Conservation (phyloP, 2,113 vertebrate genomes). For the Siniperca chuatsi region DNA sequence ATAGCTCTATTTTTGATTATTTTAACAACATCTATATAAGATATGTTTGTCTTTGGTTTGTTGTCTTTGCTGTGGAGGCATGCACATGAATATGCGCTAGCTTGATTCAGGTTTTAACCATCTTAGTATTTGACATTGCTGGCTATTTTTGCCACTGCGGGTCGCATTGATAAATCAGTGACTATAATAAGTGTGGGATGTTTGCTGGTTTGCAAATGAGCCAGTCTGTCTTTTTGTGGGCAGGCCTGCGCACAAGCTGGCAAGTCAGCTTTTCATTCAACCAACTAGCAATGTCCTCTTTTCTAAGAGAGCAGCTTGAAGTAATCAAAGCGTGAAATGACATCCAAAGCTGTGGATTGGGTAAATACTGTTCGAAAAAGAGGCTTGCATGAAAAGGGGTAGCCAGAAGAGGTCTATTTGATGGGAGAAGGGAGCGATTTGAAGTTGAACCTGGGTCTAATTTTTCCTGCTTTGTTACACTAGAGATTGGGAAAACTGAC, state of each 20-base stretch:
- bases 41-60: not conserved
- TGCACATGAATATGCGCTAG: not conserved
- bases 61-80: not conserved
- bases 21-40: not conserved
- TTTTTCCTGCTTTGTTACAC: conserved; percentile 5
- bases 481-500: conserved; percentile 14
- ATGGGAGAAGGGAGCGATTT: not conserved
- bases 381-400: conserved; percentile 2
- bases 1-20: not conserved
- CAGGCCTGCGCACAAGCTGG: not conserved
- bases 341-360: conserved; percentile 44
- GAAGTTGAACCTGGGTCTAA: conserved; percentile 6
- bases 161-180: conserved; percentile 34
- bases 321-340: conserved; percentile 70
- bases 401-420: conserved; percentile 28
- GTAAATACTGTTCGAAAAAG: conserved; percentile 35
- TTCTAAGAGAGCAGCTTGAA: conserved; percentile 46
- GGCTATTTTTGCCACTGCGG: conserved; percentile 36
- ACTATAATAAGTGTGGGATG: conserved; percentile 20
- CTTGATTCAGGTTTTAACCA: not conserved
- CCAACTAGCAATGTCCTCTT: conserved; percentile 15
- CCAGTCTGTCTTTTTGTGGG: conserved; percentile 26
- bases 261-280: conserved; percentile 27
- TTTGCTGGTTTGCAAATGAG: conserved; percentile 42
- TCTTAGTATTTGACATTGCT: conserved; percentile 5